Conservation (phyloP, 2,113 vertebrate species). For the Caranx ignobilis region DNA sequence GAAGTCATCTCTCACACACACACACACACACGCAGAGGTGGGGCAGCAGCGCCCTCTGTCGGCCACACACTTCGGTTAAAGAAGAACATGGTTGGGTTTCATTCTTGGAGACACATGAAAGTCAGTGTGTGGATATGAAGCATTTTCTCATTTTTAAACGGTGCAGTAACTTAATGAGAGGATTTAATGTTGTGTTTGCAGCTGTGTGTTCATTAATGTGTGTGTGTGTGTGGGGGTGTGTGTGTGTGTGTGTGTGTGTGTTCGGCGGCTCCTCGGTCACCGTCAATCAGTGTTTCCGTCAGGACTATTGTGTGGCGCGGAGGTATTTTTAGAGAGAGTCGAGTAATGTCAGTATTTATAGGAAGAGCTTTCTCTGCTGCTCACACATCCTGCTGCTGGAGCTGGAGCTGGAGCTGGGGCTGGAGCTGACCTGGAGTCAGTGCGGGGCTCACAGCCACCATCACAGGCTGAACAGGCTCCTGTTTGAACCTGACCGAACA, state of each 20-base stretch:
- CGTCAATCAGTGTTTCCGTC: conserved; percentile 68
- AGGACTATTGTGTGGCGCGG: conserved; percentile 60
- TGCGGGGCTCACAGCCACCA: too few species aligned
- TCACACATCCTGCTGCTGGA: too few species aligned
- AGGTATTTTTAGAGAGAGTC: conserved; percentile 73
- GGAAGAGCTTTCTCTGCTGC: conserved; percentile 54
- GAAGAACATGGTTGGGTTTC: conserved; percentile 24
- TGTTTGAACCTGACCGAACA: too few species aligned
- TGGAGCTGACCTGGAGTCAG: too few species aligned
- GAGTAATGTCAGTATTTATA: conserved; percentile 77
- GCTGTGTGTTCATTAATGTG: not conserved
- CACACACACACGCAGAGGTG: conserved; percentile 4
- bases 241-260: conserved; percentile 12
- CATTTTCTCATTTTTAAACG: too few species aligned
- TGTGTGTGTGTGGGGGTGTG: not conserved
- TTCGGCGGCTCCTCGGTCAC: conserved; percentile 48
- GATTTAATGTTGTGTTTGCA: not conserved
- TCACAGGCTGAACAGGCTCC: too few species aligned
- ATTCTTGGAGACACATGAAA: not conserved
- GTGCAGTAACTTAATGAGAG: too few species aligned
- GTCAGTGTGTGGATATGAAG: too few species aligned
- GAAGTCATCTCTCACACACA: conserved; percentile 12
- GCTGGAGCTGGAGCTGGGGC: too few species aligned
- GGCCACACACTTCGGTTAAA: not conserved
- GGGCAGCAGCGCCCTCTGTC: conserved; percentile 75